Percentiles rank a stretch among this genome's conserved stretches.
Evolutionary conservation across 1,140 invertebrate species (phyloP).

Genomic region (Episyrphus balteatus): DNA sequence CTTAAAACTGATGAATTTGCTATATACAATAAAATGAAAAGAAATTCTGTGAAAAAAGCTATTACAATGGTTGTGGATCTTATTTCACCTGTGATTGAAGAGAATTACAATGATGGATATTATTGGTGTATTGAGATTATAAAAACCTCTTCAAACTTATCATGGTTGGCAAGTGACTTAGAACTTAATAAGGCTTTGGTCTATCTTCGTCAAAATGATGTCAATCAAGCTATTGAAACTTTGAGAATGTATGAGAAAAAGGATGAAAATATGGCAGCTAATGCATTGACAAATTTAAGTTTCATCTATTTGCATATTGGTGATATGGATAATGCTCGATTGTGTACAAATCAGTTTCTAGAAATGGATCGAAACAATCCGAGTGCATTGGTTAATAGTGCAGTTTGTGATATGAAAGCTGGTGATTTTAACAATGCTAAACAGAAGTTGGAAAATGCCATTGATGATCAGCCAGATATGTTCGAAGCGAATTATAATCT

Average conservation of each 20-base stretch:
- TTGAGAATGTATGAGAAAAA: constrained; percentile 84
- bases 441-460: constrained; percentile 63
- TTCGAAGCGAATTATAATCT: constrained; percentile 89
- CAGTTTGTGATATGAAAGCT: constrained; percentile 66
- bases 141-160: constrained; percentile 59
- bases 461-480: constrained; percentile 72
- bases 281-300: constrained; percentile 81
- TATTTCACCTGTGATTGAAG: constrained; percentile 77
- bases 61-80: constrained; percentile 86
- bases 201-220: constrained; percentile 74
- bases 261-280: constrained; percentile 72
- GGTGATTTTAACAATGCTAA: constrained; percentile 64
- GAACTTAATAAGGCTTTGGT: constrained; percentile 92
- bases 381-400: constrained; percentile 78
- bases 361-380: constrained; percentile 71
- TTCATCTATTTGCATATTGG: constrained; percentile 77
- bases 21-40: constrained; percentile 61
- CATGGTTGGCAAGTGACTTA: constrained; percentile 71
- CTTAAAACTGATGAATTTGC: constrained; percentile 72
- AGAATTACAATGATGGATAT: constrained; percentile 61
- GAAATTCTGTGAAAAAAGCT: constrained; percentile 68
- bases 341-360: constrained; percentile 65
- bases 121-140: constrained; percentile 70
- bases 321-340: constrained; percentile 72
- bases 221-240: constrained; percentile 72